These are phyloP conservation scores for Centruroides sculpturatus DNA, from an alignment of 1,140 invertebrate genomes.

Conservation along the genomic window DNA sequence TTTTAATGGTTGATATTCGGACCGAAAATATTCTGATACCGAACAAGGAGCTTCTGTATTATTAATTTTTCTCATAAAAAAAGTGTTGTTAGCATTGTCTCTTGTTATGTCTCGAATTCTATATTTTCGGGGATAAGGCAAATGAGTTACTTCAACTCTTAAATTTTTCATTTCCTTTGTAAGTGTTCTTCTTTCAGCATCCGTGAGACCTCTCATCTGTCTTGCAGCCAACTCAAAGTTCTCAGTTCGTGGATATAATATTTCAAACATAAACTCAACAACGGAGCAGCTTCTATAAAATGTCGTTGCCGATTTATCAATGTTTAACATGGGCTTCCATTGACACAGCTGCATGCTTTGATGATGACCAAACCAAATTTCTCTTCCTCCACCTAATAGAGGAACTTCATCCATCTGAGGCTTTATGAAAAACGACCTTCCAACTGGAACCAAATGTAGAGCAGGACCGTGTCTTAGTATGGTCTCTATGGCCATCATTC, in stretches of 20 bases:
- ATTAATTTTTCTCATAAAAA: conserved; percentile 1
- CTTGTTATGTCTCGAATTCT: conserved; percentile 10
- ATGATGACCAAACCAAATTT: conserved; percentile 17
- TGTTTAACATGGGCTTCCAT: conserved; percentile 14
- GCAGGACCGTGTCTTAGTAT: conserved; percentile 11
- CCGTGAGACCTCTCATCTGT: not conserved
- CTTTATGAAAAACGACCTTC: conserved; percentile 13
- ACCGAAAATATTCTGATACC: conserved; percentile 1
- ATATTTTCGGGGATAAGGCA: conserved; percentile 12
- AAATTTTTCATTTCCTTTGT: conserved; percentile 14
- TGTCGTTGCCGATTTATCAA: conserved; percentile 12
- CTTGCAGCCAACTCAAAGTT: not conserved
- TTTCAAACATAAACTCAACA: conserved; percentile 2
- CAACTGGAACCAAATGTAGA: conserved; percentile 7
- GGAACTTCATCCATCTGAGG: not conserved
- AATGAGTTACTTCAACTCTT: conserved; percentile 13
- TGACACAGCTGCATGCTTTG: conserved; percentile 11
- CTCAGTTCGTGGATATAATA: not conserved
- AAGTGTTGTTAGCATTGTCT: conserved; percentile 5
- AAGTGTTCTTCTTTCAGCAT: conserved; percentile 4
- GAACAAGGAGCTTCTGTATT: not conserved
- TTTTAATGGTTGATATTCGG: not conserved
- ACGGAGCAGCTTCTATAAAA: conserved; percentile 7
- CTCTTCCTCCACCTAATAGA: conserved; percentile 3
- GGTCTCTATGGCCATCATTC: conserved; percentile 11